Conservation (phyloP, 2,113 vertebrate genomes). For the Talpa occidentalis region DNA sequence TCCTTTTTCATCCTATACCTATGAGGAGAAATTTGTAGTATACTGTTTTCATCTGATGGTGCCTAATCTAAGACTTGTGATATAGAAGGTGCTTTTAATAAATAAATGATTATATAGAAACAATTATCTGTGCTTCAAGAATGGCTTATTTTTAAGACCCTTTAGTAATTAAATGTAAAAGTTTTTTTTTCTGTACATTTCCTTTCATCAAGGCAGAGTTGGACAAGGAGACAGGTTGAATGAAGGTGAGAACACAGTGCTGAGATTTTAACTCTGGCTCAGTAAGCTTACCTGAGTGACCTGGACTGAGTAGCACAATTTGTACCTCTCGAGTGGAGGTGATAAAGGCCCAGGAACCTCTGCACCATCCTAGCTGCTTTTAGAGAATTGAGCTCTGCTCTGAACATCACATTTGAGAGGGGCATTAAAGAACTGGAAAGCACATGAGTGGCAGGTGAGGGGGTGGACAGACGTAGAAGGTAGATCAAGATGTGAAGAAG, state of each 20-base stretch:
- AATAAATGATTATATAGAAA: background rate
- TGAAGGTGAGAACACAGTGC: background rate
- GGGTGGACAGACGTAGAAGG: background rate
- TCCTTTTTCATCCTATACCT: background rate
- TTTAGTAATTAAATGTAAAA: background rate
- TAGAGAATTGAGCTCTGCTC: background rate
- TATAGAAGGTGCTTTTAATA: background rate
- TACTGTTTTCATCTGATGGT: background rate
- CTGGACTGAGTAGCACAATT: background rate
- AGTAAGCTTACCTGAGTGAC: background rate
- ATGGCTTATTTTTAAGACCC: background rate
- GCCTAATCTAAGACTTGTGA: background rate
- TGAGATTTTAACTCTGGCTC: background rate
- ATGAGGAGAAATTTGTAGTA: background rate
- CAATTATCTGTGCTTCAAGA: background rate
- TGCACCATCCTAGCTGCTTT: background rate
- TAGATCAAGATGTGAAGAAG: background rate
- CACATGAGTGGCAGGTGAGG: background rate
- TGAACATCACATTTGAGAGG: background rate
- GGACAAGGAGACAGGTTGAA: background rate
- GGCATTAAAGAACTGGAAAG: background rate
- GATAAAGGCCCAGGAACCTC: background rate
- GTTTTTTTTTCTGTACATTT: background rate
- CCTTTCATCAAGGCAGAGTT: background rate
- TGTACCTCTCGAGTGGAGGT: background rate